Base-by-base conservation (phyloP, 2,888 invertebrate genomes). In the Aethes cnicana region DNA sequence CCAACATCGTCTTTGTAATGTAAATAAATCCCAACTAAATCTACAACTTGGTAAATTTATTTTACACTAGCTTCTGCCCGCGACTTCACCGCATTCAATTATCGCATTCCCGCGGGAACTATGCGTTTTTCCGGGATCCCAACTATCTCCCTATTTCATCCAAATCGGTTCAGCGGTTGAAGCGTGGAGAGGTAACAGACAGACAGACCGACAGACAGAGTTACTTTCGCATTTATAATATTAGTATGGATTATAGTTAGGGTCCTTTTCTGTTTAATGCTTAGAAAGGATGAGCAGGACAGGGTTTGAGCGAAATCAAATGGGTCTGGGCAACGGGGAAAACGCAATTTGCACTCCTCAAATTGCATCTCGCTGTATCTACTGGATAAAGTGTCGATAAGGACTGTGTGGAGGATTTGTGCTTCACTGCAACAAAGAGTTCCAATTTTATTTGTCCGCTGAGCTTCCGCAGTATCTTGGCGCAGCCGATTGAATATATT, bases 301-400 rank as follows among this genome's bases (percentile, higher is more conserved):
- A 32, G 28, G 52, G 43, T 53, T 65, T 68, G 66, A 66, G 68
- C 64, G 60, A 65, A 72, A n/a, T n/a, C n/a, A n/a, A n/a, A 69
- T 64, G 59, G 57, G 60, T 63, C 59, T 54, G 63, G 62, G 56
- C 58, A 62, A 64, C 56, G 55, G 46, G 58, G 66, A 52, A 69
- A 77, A 73, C 52, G 62, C 67, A 72, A 73, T 74, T 74, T 69
- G 63, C n/a, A 59, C 63, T 68, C 54, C 58, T 65, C 64, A 73
- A 77, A 77, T 77, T 75, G 73, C 70, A 74, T 72, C 63, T 63
- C 56, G 33, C 55, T 54, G 59, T 57, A 62, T 66, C 63, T 57
- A 55, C 47, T 37, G 57, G 56, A 66, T 69, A 66, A 72, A 73
- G 61, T 66, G 67, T 65, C 64, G 63, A 64, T 69, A 68, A 69